These are phyloP conservation scores for Todus mexicanus DNA, from an alignment of 2,797 vertebrate genomes.

Conservation along the genomic window DNA sequence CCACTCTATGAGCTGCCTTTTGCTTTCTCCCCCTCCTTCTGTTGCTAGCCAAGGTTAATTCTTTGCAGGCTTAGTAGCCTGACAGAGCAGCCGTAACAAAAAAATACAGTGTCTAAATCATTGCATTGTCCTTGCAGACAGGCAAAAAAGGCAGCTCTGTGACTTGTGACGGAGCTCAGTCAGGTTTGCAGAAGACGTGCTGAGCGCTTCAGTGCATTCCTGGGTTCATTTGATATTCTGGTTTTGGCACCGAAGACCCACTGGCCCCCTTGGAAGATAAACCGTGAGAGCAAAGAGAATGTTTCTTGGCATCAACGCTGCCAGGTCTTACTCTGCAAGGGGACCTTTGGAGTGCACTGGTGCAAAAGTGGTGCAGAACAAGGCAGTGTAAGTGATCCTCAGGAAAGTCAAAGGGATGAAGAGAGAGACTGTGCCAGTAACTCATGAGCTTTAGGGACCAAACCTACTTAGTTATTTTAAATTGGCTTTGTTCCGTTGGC, in stretches of 20 bases:
- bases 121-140: not conserved
- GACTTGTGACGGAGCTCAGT: not conserved
- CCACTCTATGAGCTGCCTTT: not conserved
- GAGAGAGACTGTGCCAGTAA: not conserved
- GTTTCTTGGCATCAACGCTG: not conserved
- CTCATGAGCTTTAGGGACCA: not conserved
- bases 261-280: not conserved
- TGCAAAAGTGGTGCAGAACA: not conserved
- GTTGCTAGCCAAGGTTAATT: conserved; percentile 4
- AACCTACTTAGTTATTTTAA: conserved; percentile 49
- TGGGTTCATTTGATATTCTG: conserved; percentile 8
- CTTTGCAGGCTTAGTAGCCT: not conserved
- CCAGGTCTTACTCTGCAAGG: not conserved
- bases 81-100: not conserved
- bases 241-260: not conserved
- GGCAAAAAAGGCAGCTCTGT: not conserved
- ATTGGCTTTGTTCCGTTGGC: conserved; percentile 27
- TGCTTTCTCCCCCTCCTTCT: not conserved
- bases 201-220: not conserved
- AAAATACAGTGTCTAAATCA: not conserved
- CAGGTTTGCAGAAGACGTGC: not conserved
- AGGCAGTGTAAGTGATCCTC: not conserved
- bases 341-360: not conserved
- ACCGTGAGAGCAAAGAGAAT: not conserved
- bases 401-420: not conserved